Evolutionary conservation across 2,888 invertebrate species (phyloP).

Genomic region (Lydus trimaculatus): DNA sequence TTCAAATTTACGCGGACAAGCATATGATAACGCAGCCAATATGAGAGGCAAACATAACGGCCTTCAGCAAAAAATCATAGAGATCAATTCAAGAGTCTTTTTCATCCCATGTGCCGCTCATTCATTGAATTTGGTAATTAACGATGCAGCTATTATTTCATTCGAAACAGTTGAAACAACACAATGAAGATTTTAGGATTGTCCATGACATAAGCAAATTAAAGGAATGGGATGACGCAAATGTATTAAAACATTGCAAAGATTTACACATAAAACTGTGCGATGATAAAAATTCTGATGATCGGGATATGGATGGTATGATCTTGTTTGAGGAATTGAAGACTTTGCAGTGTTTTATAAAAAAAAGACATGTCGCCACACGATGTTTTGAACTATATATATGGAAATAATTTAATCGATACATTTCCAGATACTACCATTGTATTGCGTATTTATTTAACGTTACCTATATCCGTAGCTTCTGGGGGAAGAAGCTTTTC

Average conservation of each 20-base stretch:
- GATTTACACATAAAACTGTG: too few relatives aligned
- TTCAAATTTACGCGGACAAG: constrained; percentile 38
- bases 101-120: constrained; percentile 44
- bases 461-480: constrained; percentile 8
- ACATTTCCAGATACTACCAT: constrained; percentile 13
- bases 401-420: not conserved
- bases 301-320: too few relatives aligned
- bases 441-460: constrained; percentile 12
- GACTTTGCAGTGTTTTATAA: too few relatives aligned
- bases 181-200: too few relatives aligned
- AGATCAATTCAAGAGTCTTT: constrained; percentile 41
- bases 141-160: too few relatives aligned
- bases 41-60: constrained; percentile 44
- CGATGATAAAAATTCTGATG: too few relatives aligned
- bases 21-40: constrained; percentile 46
- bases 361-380: not conserved
- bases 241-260: too few relatives aligned
- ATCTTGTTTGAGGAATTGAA: too few relatives aligned
- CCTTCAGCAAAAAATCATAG: constrained; percentile 41
- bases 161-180: constrained; percentile 10
- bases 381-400: not conserved
- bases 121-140: constrained; percentile 45
- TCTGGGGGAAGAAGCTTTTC: constrained; percentile 20
- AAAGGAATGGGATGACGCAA: too few relatives aligned
- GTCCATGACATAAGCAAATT: too few relatives aligned